phyloP scores from a whole-genome alignment of 2,888 invertebrate genomes.

The Synanthedon andrenaeformis region DNA sequence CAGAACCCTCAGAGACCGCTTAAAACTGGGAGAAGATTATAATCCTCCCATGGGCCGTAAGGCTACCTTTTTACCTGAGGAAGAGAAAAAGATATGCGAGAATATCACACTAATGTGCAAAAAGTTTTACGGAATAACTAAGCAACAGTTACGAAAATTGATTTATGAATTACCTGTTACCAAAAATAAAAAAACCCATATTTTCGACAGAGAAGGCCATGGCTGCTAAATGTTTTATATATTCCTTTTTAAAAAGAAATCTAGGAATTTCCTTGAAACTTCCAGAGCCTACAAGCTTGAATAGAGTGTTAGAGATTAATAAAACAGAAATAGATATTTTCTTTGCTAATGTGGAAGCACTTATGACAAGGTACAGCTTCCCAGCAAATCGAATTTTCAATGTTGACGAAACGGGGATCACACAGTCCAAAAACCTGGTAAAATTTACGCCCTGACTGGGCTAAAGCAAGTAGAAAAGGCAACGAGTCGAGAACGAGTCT shows the following conservation, averaged over 20 bases:
- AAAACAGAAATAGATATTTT: background rate
- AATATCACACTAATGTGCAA: conserved; percentile 1
- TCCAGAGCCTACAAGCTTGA: conserved; percentile 1
- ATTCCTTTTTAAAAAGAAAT: conserved; percentile 4
- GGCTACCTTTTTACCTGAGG: background rate
- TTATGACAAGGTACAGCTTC: background rate
- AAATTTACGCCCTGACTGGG: conserved; percentile 5
- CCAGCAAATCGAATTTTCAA: conserved; percentile 5
- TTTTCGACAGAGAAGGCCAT: conserved; percentile 1
- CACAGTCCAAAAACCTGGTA: conserved; percentile 4
- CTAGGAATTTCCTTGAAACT: conserved; percentile 1
- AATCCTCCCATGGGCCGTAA: background rate
- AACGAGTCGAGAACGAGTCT: no score
- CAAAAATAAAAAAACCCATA: conserved; percentile 1
- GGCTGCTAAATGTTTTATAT: conserved; percentile 2
- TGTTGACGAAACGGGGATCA: conserved; percentile 5
- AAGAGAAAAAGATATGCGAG: conserved; percentile 1
- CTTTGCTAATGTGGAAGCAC: conserved; percentile 1
- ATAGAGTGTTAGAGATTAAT: conserved; percentile 1
- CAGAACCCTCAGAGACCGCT: background rate
- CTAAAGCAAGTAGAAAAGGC: conserved; percentile 1
- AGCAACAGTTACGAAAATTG: conserved; percentile 3
- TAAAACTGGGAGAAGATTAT: conserved; percentile 1
- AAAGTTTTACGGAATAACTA: conserved; percentile 3
- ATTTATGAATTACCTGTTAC: background rate